Conservation (phyloP, 1,140 invertebrate genomes). For the Araneus ventricosus region DNA sequence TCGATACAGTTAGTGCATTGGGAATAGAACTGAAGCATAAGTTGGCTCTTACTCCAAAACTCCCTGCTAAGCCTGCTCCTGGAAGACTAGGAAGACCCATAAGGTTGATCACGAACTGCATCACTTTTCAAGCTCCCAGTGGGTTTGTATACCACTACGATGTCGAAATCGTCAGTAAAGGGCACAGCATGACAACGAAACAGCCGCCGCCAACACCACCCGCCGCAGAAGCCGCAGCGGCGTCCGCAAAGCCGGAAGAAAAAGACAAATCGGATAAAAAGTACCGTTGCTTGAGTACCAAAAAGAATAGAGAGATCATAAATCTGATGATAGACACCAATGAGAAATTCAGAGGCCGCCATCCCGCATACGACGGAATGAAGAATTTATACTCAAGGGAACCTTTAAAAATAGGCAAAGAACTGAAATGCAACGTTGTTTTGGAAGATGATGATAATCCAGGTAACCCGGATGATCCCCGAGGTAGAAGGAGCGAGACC, state of each 20-base stretch:
- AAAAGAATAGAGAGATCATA: slow-evolving; percentile 53
- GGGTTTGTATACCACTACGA: slow-evolving; percentile 68
- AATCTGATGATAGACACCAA: neutral
- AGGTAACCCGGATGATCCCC: neutral
- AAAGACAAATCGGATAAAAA: neutral
- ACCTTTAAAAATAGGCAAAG: neutral
- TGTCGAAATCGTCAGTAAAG: slow-evolving; percentile 10
- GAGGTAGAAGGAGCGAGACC: neutral
- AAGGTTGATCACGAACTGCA: slow-evolving; percentile 52
- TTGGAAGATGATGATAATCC: neutral
- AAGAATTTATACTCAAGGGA: slow-evolving; percentile 51
- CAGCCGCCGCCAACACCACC: neutral
- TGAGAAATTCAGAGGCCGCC: neutral
- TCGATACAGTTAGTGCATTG: neutral
- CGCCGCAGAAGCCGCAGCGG: neutral
- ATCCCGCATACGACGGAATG: slow-evolving; percentile 67
- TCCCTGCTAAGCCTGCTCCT: neutral
- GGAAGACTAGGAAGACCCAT: slow-evolving; percentile 41
- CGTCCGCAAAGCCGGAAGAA: neutral
- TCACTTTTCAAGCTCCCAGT: neutral
- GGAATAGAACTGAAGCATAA: slow-evolving; percentile 37
- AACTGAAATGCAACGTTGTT: neutral
- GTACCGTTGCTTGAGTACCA: slow-evolving; percentile 4
- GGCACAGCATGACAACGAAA: neutral
- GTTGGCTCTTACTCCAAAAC: neutral